phyloP scores from a whole-genome alignment of 2,888 invertebrate genomes.

The Oligia fasciuncula region DNA sequence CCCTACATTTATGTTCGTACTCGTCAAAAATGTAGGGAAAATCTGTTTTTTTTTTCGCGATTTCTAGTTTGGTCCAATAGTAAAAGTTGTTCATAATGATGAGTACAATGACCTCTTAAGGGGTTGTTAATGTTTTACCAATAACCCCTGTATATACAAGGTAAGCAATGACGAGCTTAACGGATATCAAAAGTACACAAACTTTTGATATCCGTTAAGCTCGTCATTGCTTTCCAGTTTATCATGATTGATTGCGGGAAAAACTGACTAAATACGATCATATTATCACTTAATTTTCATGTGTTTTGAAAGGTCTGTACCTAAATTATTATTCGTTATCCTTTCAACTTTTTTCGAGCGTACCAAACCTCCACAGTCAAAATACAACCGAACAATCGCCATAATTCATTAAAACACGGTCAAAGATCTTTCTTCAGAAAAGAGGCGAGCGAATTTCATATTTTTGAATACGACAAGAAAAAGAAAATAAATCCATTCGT shows the following conservation, averaged over 20 bases:
- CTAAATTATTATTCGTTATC: slow-evolving; percentile 7
- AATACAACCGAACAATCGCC: slow-evolving; percentile 62
- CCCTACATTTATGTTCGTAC: too few species aligned
- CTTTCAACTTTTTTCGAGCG: slow-evolving; percentile 31
- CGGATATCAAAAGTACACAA: too few species aligned
- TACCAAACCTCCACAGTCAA: slow-evolving; percentile 52
- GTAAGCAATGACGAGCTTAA: too few species aligned
- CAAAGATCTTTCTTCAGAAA: slow-evolving; percentile 68
- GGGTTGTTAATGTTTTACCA: too few species aligned
- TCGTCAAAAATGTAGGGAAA: too few species aligned
- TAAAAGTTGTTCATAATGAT: too few species aligned
- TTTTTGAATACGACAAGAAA: slow-evolving; percentile 61
- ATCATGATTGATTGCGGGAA: slow-evolving; percentile 7
- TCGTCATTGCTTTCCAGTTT: neutral
- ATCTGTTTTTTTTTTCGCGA: too few species aligned
- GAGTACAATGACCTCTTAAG: too few species aligned
- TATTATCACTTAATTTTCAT: neutral
- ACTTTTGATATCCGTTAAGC: slow-evolving; percentile 18
- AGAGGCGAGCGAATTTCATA: slow-evolving; percentile 64
- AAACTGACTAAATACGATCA: neutral
- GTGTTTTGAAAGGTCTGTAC: neutral
- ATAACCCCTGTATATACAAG: too few species aligned
- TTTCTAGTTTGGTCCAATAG: too few species aligned
- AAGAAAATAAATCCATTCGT: slow-evolving; percentile 57
- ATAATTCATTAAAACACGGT: slow-evolving; percentile 69